Evolutionary conservation across 2,888 invertebrate species (phyloP).

Genomic region (Stenurella melanura): DNA sequence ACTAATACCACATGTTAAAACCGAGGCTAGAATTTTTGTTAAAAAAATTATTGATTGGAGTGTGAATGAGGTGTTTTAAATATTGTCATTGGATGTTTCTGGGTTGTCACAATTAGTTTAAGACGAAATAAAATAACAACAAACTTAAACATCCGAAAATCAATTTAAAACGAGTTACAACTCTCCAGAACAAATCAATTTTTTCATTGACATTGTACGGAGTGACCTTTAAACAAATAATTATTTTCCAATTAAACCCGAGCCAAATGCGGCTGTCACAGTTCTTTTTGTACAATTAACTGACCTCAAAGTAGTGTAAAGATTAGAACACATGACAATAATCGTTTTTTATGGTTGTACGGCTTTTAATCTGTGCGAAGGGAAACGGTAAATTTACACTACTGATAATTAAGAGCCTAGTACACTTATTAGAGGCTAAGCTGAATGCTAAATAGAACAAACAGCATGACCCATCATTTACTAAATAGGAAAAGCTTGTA

Average conservation of each 20-base stretch:
- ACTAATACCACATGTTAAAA: too few relatives aligned
- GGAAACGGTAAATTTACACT: conserved; percentile 19
- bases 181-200: conserved; percentile 18
- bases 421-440: conserved; percentile 10
- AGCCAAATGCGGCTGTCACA: not conserved
- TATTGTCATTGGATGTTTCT: too few relatives aligned
- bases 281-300: conserved; percentile 5
- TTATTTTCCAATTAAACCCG: conserved; percentile 12
- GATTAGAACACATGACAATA: conserved; percentile 21
- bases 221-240: conserved; percentile 11
- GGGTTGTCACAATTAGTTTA: not conserved
- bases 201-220: conserved; percentile 13
- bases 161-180: not conserved
- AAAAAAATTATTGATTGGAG: too few relatives aligned
- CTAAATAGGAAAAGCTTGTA: not conserved
- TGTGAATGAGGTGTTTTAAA: too few relatives aligned
- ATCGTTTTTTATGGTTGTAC: conserved; percentile 15
- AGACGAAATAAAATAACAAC: not conserved
- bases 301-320: conserved; percentile 25
- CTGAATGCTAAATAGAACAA: conserved; percentile 19
- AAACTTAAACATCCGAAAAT: not conserved
- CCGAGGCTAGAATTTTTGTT: too few relatives aligned
- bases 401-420: conserved; percentile 21
- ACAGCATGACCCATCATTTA: not conserved
- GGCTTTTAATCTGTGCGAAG: conserved; percentile 16